These are phyloP conservation scores for Scaptomyza graminum DNA, from an alignment of 1,140 invertebrate genomes.

Conservation along the genomic window DNA sequence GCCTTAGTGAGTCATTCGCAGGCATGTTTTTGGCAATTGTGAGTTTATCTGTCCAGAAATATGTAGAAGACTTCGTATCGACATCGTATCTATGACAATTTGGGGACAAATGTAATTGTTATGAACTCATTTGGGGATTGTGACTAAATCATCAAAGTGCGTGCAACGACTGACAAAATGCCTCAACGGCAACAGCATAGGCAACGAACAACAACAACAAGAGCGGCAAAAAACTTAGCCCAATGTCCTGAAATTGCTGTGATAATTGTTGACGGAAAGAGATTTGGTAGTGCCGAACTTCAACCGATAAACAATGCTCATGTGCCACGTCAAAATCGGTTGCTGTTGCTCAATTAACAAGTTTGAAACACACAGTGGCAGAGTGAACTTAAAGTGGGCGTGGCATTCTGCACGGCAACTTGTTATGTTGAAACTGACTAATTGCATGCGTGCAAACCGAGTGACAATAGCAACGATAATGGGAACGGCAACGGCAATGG, in stretches of 20 bases:
- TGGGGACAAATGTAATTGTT: conserved; percentile 64
- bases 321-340: conserved; percentile 9
- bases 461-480: conserved; percentile 22
- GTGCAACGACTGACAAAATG: conserved; percentile 50
- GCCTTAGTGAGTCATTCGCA: conserved; percentile 33
- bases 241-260: conserved; percentile 48
- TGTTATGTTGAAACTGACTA: conserved; percentile 76
- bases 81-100: conserved; percentile 20
- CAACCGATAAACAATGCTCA: conserved; percentile 33
- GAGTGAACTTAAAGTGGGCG: conserved; percentile 33
- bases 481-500: conserved; percentile 9
- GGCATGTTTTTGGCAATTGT: conserved; percentile 10
- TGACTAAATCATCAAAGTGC: conserved; percentile 42
- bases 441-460: conserved; percentile 67
- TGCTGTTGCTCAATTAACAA: conserved; percentile 22
- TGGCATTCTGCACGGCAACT: conserved; percentile 75
- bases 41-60: conserved; percentile 14
- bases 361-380: conserved; percentile 1
- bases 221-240: neutral
- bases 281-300: conserved; percentile 41
- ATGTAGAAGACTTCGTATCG: neutral
- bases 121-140: conserved; percentile 64
- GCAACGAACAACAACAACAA: no score
- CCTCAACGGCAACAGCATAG: conserved; percentile 9
- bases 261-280: conserved; percentile 59